A percentile compares a stretch with the other conserved stretches of the same genome.
phyloP scores from a whole-genome alignment of 1,140 invertebrate species.

The Anadara kagoshimensis region DNA sequence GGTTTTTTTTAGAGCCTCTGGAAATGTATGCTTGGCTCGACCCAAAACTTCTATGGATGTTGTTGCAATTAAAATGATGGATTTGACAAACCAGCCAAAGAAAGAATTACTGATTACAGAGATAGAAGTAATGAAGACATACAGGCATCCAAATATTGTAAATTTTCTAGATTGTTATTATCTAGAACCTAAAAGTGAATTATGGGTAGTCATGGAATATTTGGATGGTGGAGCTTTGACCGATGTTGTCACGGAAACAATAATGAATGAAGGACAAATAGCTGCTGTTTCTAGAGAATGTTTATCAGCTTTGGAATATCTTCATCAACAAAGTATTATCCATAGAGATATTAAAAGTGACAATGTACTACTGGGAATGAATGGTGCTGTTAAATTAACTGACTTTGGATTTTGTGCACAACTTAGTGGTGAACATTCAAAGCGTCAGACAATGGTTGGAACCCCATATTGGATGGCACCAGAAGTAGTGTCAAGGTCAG shows the following conservation, averaged over 20 bases:
- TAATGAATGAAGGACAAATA: conserved; percentile 88
- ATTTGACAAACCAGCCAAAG: conserved; percentile 76
- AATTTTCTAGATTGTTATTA: conserved; percentile 91
- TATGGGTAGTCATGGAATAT: conserved; percentile 79
- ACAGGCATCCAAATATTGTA: conserved; percentile 75
- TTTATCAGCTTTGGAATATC: conserved; percentile 95
- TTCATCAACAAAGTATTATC: conserved; percentile 98
- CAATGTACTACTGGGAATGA: conserved; percentile 73
- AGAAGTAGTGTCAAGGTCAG: conserved; percentile 69
- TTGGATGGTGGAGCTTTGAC: conserved; percentile 77
- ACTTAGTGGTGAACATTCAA: conserved; percentile 64
- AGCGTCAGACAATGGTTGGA: conserved; percentile 74
- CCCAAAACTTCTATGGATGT: conserved; percentile 57
- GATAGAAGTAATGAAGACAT: conserved; percentile 75
- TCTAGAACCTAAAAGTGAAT: conserved; percentile 81
- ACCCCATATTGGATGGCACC: conserved; percentile 75
- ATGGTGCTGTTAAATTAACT: conserved; percentile 73
- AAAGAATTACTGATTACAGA: conserved; percentile 77
- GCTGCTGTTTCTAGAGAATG: conserved; percentile 95
- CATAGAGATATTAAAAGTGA: conserved; percentile 80
- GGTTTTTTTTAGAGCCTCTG: conserved; percentile 73
- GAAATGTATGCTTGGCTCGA: conserved; percentile 73
- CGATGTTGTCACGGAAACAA: conserved; percentile 77
- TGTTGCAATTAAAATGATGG: conserved; percentile 77
- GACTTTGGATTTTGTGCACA: conserved; percentile 76